A percentile compares a stretch with the other conserved stretches of the same genome.
These are phyloP conservation scores for Caenorhabditis brenneri DNA, from an alignment of 1,140 invertebrate genomes.

Conservation along the genomic window DNA sequence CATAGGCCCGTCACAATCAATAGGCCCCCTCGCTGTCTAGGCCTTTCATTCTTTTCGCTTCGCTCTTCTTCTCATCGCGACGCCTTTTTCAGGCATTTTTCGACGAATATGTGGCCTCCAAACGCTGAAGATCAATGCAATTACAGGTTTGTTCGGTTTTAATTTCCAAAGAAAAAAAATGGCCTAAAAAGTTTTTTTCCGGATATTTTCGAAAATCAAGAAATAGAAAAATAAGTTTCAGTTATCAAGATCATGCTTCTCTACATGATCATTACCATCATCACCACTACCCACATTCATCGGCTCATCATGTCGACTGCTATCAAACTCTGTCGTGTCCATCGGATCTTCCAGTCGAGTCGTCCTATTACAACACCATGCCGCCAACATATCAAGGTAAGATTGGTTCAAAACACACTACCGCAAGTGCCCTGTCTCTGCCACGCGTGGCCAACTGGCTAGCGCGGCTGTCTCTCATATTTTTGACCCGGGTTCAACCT, in stretches of 20 bases:
- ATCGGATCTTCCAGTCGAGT: slow-evolving; percentile 29
- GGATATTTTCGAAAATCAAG: background rate
- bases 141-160: slow-evolving; percentile 11
- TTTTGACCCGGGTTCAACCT: no score
- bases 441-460: background rate
- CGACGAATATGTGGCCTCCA: slow-evolving; percentile 28
- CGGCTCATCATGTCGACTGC: slow-evolving; percentile 6
- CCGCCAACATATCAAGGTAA: slow-evolving; percentile 18
- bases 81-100: slow-evolving; percentile 15
- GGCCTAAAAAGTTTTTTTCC: background rate
- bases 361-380: background rate
- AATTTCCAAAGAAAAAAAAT: background rate
- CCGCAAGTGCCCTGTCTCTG: background rate
- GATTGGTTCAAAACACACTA: no score
- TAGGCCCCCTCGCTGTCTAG: slow-evolving; percentile 31
- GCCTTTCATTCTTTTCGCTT: slow-evolving; percentile 7
- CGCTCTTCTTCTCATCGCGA: background rate
- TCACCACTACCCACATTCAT: slow-evolving; percentile 24
- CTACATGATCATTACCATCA: slow-evolving; percentile 6
- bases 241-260: background rate
- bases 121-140: slow-evolving; percentile 5
- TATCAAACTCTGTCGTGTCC: slow-evolving; percentile 15
- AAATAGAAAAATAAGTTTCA: background rate
- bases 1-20: slow-evolving; percentile 33
- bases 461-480: background rate